Conservation (phyloP, 2,888 invertebrate species). For the Cryptus armator region DNA sequence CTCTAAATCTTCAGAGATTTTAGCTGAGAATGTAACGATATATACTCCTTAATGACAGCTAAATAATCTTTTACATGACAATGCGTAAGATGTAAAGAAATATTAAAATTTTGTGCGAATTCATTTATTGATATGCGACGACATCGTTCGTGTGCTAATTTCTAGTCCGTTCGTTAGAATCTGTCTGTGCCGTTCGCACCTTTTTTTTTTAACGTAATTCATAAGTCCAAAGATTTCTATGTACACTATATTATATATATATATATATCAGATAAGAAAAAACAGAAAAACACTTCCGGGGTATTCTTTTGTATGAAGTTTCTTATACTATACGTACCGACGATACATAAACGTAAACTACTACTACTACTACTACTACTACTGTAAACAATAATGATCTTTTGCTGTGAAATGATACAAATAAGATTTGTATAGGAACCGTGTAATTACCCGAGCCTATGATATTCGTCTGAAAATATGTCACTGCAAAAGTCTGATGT, state of each 20-base stretch:
- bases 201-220: constrained; percentile 59
- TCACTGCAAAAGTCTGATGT: neutral
- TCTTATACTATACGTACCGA: constrained; percentile 47
- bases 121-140: neutral
- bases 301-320: constrained; percentile 65
- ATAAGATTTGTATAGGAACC: constrained; percentile 73
- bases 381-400: constrained; percentile 63
- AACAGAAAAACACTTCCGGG: constrained; percentile 41
- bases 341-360: constrained; percentile 45
- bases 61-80: constrained; percentile 2
- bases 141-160: constrained; percentile 28
- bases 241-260: constrained; percentile 29
- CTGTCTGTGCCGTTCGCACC: constrained; percentile 29
- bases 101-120: constrained; percentile 6
- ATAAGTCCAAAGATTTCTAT: constrained; percentile 64
- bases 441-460: constrained; percentile 51
- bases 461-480: constrained; percentile 24
- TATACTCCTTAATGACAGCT: neutral
- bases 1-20: too few relatives aligned
- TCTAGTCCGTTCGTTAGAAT: constrained; percentile 58
- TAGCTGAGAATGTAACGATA: too few relatives aligned
- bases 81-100: neutral
- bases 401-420: constrained; percentile 68
- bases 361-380: constrained; percentile 44
- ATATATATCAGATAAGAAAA: constrained; percentile 32